A percentile compares a stretch with the other conserved stretches of the same genome.
These are phyloP conservation scores for Limenitis camilla DNA, from an alignment of 2,888 invertebrate genomes.

Conservation along the genomic window DNA sequence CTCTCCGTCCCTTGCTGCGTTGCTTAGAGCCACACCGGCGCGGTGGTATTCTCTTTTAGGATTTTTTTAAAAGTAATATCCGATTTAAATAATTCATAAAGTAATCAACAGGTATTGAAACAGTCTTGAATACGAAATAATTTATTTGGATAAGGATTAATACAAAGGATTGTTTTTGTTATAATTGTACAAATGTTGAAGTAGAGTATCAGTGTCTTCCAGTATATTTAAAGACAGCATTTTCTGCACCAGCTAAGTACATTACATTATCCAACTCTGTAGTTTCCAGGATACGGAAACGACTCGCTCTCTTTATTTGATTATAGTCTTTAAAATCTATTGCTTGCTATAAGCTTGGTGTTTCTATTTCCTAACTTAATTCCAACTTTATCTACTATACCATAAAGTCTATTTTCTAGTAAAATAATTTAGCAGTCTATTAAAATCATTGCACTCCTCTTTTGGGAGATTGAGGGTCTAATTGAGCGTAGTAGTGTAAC, in stretches of 20 bases:
- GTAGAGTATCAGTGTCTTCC: too few relatives aligned
- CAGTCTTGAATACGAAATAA: too few relatives aligned
- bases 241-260: neutral
- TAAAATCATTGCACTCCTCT: slow-evolving; percentile 12
- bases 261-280: neutral
- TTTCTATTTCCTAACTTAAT: neutral
- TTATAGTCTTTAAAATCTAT: slow-evolving; percentile 11
- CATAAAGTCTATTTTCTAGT: neutral
- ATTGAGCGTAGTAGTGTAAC: slow-evolving; percentile 14
- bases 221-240: too few relatives aligned
- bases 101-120: too few relatives aligned
- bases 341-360: slow-evolving; percentile 2
- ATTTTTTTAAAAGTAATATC: too few relatives aligned
- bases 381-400: neutral
- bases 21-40: too few relatives aligned
- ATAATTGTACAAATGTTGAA: too few relatives aligned
- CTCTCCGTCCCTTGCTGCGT: too few relatives aligned
- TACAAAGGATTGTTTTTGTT: too few relatives aligned
- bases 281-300: slow-evolving; percentile 1
- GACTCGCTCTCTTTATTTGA: slow-evolving; percentile 3
- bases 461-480: slow-evolving; percentile 5
- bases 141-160: too few relatives aligned
- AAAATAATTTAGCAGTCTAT: neutral
- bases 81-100: too few relatives aligned
- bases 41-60: too few relatives aligned